These are phyloP conservation scores for Magallana nippona DNA, from an alignment of 2,888 invertebrate species.

Conservation along the genomic window DNA sequence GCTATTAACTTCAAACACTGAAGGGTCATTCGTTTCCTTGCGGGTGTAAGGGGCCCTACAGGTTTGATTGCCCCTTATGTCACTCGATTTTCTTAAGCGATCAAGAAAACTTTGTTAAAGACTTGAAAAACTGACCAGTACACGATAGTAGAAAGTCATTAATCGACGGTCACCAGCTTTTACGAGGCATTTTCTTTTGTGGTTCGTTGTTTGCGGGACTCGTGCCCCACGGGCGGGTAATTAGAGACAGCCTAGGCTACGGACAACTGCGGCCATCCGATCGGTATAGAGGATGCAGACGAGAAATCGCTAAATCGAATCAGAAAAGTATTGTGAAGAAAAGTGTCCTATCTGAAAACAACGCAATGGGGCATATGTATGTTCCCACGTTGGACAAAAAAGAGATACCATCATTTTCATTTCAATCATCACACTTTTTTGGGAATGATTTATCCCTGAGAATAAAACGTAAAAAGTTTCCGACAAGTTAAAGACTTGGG, in stretches of 20 bases:
- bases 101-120: slow-evolving; percentile 38
- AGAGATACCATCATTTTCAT: slow-evolving; percentile 26
- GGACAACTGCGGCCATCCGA: slow-evolving; percentile 36
- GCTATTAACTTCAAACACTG: slow-evolving; percentile 37
- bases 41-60: slow-evolving; percentile 3
- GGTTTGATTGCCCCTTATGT: slow-evolving; percentile 31
- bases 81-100: slow-evolving; percentile 28
- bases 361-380: slow-evolving; percentile 29
- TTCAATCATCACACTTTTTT: slow-evolving; percentile 21
- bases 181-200: slow-evolving; percentile 42
- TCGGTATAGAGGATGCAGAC: not conserved
- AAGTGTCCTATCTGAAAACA: slow-evolving; percentile 8
- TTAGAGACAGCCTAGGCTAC: slow-evolving; percentile 38
- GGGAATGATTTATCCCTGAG: not conserved
- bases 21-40: slow-evolving; percentile 26
- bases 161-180: slow-evolving; percentile 40
- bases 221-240: slow-evolving; percentile 45
- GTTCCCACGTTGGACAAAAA: slow-evolving; percentile 24
- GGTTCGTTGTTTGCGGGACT: slow-evolving; percentile 45
- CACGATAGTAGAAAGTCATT: slow-evolving; percentile 36
- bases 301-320: slow-evolving; percentile 27
- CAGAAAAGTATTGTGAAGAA: slow-evolving; percentile 34
- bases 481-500: slow-evolving; percentile 21
- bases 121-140: slow-evolving; percentile 40
- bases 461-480: slow-evolving; percentile 5